A percentile compares a stretch with the other conserved stretches of the same genome.
Evolutionary conservation across 2,888 invertebrate species (phyloP).

Genomic region (Athrips mouffetella): DNA sequence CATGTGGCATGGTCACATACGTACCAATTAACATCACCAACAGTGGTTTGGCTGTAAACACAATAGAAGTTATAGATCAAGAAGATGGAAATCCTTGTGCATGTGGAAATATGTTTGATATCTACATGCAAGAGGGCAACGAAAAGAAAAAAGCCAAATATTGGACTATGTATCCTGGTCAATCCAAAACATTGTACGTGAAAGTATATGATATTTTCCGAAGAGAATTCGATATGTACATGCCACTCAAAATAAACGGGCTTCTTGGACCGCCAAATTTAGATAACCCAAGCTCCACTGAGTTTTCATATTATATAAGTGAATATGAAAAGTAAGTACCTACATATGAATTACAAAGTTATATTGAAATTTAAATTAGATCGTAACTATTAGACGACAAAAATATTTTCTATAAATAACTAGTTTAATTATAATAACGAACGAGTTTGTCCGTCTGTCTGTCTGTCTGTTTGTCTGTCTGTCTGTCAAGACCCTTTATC

Average conservation of each 20-base stretch:
- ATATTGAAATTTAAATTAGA: not conserved
- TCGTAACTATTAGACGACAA: too few relatives aligned
- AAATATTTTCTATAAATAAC: too few relatives aligned
- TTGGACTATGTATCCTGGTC: conserved; percentile 54
- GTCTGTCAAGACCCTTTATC: too few relatives aligned
- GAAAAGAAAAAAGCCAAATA: conserved; percentile 52
- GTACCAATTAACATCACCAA: conserved; percentile 64
- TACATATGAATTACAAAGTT: not conserved
- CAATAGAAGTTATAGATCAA: conserved; percentile 51
- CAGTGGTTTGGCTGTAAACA: conserved; percentile 41
- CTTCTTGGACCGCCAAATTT: conserved; percentile 74
- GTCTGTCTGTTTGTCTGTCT: too few relatives aligned
- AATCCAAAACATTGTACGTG: conserved; percentile 56
- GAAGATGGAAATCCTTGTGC: too few relatives aligned
- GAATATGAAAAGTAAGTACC: conserved; percentile 55
- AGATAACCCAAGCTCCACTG: conserved; percentile 44
- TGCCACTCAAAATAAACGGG: conserved; percentile 79
- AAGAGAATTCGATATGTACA: conserved; percentile 75
- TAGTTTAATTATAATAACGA: too few relatives aligned
- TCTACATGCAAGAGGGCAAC: conserved; percentile 53
- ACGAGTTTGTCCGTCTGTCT: too few relatives aligned
- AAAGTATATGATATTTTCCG: conserved; percentile 59
- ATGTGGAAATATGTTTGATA: conserved; percentile 57
- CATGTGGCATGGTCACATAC: conserved; percentile 55
- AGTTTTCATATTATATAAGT: conserved; percentile 53